A percentile compares a stretch with the other conserved stretches of the same genome.
phyloP scores from a whole-genome alignment of 2,797 vertebrate genomes.

The Pitangus sulphuratus region DNA sequence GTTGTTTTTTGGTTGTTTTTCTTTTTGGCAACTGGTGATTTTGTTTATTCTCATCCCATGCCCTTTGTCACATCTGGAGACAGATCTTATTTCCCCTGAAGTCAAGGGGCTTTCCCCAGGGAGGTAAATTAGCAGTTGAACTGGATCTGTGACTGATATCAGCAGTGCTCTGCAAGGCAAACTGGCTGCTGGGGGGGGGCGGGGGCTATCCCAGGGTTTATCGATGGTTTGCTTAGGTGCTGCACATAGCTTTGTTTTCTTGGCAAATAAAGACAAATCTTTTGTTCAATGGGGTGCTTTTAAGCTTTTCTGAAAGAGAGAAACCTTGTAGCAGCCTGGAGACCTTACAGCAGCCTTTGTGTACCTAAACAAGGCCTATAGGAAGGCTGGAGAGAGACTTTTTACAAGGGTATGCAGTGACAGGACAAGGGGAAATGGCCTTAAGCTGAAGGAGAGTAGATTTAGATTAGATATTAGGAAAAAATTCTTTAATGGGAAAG shows the following conservation, averaged over 20 bases:
- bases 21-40: neutral
- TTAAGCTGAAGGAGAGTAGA: neutral
- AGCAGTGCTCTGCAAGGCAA: neutral
- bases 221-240: neutral
- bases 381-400: neutral
- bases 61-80: constrained; percentile 1
- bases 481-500: neutral
- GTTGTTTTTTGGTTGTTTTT: neutral
- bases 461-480: neutral
- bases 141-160: neutral
- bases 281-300: neutral
- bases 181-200: neutral
- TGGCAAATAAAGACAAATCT: neutral
- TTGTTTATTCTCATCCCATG: constrained; percentile 1
- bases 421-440: neutral
- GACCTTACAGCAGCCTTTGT: neutral
- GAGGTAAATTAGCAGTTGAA: neutral
- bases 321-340: neutral
- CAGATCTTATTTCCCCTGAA: neutral
- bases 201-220: neutral
- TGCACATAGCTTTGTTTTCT: constrained; percentile 12
- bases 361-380: neutral
- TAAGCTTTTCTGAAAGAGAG: neutral
- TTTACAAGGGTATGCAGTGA: neutral
- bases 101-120: neutral